Evolutionary conservation across 1,140 invertebrate species (phyloP).

Genomic region (Elysia chlorotica): DNA sequence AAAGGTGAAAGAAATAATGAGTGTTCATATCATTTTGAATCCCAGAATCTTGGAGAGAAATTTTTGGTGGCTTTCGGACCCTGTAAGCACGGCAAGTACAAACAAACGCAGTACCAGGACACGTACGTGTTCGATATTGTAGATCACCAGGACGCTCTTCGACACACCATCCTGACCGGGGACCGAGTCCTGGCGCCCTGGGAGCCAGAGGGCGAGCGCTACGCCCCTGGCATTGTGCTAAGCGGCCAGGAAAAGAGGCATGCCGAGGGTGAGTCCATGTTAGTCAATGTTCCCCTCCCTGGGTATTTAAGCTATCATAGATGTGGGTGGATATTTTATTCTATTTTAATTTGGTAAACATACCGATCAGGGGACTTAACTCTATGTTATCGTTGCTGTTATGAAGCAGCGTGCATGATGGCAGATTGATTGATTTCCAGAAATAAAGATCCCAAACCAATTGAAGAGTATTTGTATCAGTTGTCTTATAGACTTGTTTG

Average conservation of each 20-base stretch:
- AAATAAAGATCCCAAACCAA: no score
- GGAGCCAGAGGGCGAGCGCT: slow-evolving; percentile 54
- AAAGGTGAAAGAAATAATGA: no score
- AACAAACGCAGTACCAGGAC: slow-evolving; percentile 53
- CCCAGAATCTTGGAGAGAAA: slow-evolving; percentile 49
- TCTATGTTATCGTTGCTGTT: no score
- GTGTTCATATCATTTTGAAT: no score
- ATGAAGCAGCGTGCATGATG: no score
- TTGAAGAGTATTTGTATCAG: no score
- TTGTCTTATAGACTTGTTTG: no score
- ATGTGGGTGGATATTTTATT: no score
- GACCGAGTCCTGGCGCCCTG: slow-evolving; percentile 55
- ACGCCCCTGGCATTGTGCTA: slow-evolving; percentile 53
- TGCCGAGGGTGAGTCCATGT: slow-evolving; percentile 30
- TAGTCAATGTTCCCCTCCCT: not conserved
- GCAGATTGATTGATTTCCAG: no score
- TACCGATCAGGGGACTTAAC: no score
- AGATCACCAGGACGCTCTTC: slow-evolving; percentile 46
- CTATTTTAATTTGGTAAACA: no score
- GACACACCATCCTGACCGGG: slow-evolving; percentile 46
- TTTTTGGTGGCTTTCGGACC: slow-evolving; percentile 58
- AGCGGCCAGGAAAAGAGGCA: slow-evolving; percentile 52
- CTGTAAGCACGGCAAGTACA: slow-evolving; percentile 50
- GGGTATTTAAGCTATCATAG: no score
- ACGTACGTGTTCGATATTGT: slow-evolving; percentile 57